Conservation (phyloP, 2,797 vertebrate genomes). For the Rhadinocentrus ornatus region DNA sequence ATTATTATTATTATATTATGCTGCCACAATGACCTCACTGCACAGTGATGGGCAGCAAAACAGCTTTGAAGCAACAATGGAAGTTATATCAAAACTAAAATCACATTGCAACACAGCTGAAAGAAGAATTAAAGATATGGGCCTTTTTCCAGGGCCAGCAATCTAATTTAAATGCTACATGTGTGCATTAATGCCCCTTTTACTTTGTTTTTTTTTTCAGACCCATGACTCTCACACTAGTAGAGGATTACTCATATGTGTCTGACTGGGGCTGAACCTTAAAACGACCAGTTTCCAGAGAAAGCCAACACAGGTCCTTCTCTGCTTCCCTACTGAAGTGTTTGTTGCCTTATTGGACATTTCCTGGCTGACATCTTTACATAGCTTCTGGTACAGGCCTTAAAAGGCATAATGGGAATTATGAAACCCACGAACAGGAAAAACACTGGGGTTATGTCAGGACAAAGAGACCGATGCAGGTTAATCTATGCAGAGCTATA, state of each 20-base stretch:
- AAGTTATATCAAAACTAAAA: slow-evolving; percentile 14
- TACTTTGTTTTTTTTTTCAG: too few species aligned
- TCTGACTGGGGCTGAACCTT: slow-evolving; percentile 31
- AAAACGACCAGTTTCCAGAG: slow-evolving; percentile 47
- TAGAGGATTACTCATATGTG: slow-evolving; percentile 24
- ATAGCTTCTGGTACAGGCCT: slow-evolving; percentile 63
- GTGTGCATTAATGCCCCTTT: slow-evolving; percentile 10
- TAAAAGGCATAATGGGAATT: slow-evolving; percentile 68
- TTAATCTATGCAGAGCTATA: slow-evolving; percentile 12
- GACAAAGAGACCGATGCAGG: slow-evolving; percentile 29
- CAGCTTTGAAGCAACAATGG: neutral
- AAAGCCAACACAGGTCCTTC: slow-evolving; percentile 36
- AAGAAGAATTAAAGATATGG: slow-evolving; percentile 10
- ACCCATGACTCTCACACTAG: slow-evolving; percentile 8
- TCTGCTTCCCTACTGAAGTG: slow-evolving; percentile 54
- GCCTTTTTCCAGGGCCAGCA: neutral
- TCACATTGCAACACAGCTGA: slow-evolving; percentile 7
- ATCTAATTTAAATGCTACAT: slow-evolving; percentile 37
- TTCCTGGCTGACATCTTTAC: slow-evolving; percentile 73
- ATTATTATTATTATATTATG: slow-evolving; percentile 10
- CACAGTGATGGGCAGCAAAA: slow-evolving; percentile 17
- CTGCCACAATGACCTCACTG: slow-evolving; percentile 32
- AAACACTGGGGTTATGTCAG: slow-evolving; percentile 58
- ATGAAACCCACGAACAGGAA: slow-evolving; percentile 54
- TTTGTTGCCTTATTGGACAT: slow-evolving; percentile 71